Conservation (phyloP, 2,113 vertebrate genomes). For the Notarius quadriscutis region DNA sequence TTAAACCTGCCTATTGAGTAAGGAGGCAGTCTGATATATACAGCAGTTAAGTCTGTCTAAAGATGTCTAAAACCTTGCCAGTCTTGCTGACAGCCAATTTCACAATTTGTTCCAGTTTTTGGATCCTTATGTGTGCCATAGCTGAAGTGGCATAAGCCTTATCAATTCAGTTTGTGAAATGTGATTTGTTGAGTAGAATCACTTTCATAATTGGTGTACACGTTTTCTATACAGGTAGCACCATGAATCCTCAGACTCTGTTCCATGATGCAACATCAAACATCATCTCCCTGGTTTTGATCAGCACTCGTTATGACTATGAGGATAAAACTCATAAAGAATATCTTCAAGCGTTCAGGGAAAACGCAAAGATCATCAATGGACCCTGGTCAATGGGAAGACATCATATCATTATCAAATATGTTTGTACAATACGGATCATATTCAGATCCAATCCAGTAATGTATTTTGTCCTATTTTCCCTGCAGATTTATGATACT, state of each 20-base stretch:
- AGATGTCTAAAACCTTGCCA: background rate
- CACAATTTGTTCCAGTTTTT: background rate
- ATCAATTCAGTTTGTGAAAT: background rate
- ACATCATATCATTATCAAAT: no score
- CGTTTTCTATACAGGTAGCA: slow-evolving; percentile 34
- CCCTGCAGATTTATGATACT: slow-evolving; percentile 21
- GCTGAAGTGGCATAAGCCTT: no score
- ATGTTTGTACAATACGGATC: background rate
- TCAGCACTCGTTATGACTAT: slow-evolving; percentile 69
- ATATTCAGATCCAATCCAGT: background rate
- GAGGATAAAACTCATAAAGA: slow-evolving; percentile 60
- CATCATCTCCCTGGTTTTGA: slow-evolving; percentile 70
- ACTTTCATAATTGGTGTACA: background rate
- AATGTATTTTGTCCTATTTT: background rate
- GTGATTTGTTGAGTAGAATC: no score
- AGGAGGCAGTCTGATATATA: background rate
- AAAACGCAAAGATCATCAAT: slow-evolving; percentile 57
- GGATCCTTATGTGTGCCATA: no score
- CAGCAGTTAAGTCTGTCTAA: background rate
- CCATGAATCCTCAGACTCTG: slow-evolving; percentile 52
- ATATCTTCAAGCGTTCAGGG: slow-evolving; percentile 28
- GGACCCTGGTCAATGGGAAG: slow-evolving; percentile 65
- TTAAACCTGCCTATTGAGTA: background rate
- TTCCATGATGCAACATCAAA: slow-evolving; percentile 68
- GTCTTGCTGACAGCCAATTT: background rate